Evolutionary conservation across 2,888 invertebrate genomes (phyloP), one percentile per base, ranked within the genome.

Genomic region (Pachydiplax longipennis): DNA sequence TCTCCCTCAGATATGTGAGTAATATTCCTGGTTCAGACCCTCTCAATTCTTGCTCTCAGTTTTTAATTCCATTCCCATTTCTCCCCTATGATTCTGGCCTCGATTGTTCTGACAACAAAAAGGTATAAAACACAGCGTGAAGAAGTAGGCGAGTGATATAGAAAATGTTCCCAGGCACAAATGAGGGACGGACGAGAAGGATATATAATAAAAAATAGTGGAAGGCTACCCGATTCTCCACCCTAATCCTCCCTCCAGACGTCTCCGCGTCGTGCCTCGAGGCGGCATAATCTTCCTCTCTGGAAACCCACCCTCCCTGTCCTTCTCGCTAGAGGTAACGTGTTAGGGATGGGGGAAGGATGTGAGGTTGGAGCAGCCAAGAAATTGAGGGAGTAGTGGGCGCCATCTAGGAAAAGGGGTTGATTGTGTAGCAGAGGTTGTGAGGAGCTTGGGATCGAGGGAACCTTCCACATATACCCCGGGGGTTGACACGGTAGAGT

Each of bases 51-150:
- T 37, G 12, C 73, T 6, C 12, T 31, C 31, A 8, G 22, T 87
- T 87, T 61, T 87, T 87, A 53, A 87, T 87, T 87, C 61, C 87
- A 65, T n/a, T 61, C 87, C 58, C 87, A 87, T 87, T 87, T 61
- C 87, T 31, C 18, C 53, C 6, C 22, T 8, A 73, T 3, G 25
- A 65, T 87, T 87, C 18, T 58, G 87, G 25, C 87, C 87, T n/a
- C 87, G 87, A 87, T 87, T 87, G 87, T 87, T 61, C 35, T 13
- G 61, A 87, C 61, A 37, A 87, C 87, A 87, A 87, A 87, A 53
- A 65, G 65, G 12, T 48, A 37, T 87, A 37, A 61, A 87, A 87
- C 65, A 37, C 58, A 87, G 37, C 87, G n/a, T 61, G 87, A 61
- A 61, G 22, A 37, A 61, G 61, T 61, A 37, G 58, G 53, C 58